Evolutionary conservation across 1,140 invertebrate species (phyloP).

Genomic region (Drosophila teissieri): DNA sequence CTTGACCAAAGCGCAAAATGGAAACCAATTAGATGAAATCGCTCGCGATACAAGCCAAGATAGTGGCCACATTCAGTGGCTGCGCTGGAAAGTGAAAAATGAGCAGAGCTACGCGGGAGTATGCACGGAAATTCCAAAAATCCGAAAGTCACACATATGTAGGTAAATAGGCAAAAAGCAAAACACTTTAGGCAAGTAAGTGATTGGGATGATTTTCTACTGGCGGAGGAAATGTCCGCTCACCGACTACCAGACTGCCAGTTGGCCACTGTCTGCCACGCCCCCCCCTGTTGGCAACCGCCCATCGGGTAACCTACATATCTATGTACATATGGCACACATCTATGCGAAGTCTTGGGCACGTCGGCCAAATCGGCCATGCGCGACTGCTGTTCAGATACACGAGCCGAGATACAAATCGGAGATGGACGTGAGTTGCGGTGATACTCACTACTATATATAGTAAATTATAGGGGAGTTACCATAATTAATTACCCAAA

Average conservation of each 20-base stretch:
- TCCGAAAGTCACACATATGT: not conserved
- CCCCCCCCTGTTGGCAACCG: constrained; percentile 1
- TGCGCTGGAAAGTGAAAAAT: constrained; percentile 45
- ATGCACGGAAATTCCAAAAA: constrained; percentile 45
- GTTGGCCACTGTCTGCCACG: constrained; percentile 6
- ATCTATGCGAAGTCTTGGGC: not conserved
- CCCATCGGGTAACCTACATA: constrained; percentile 33
- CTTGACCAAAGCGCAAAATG: constrained; percentile 53
- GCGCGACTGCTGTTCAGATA: constrained; percentile 37
- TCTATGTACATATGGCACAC: not conserved
- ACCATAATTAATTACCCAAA: not conserved
- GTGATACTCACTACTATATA: not conserved
- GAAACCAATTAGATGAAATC: constrained; percentile 56
- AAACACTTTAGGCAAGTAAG: constrained; percentile 49
- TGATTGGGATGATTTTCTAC: constrained; percentile 49
- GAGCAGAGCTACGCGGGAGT: constrained; percentile 17
- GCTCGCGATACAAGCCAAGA: constrained; percentile 15
- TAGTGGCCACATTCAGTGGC: constrained; percentile 20
- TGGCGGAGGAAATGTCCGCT: constrained; percentile 11
- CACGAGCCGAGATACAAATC: constrained; percentile 29
- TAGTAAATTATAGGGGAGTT: not conserved
- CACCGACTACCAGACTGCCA: constrained; percentile 40
- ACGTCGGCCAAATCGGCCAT: constrained; percentile 26
- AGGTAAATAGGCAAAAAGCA: not conserved
- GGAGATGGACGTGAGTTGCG: constrained; percentile 29